Evolutionary conservation across 2,797 vertebrate genomes (phyloP), one percentile per base, ranked within the genome.

Genomic region (Okamejei kenojei): DNA sequence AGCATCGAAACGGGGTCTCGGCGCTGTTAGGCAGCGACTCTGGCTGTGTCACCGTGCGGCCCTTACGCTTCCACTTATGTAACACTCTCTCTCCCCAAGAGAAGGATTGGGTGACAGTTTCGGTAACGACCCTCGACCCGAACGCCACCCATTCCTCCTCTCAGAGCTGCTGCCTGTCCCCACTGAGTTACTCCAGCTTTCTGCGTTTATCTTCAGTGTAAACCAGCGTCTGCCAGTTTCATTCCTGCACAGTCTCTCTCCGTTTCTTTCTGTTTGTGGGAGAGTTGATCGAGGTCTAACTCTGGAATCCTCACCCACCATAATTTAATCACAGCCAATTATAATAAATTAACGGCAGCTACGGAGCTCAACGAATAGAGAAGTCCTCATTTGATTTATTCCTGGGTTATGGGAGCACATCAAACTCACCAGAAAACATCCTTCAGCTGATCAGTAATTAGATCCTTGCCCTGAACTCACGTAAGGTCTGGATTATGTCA

Each of bases 311-410:
- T 54, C 35, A n/a, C 1, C 74, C 38, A 6, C 38, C 21, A 15
- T 45, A 58, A 92, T 92, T 54, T 76, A 92, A 74, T 54, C 90
- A 76, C 71, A 8, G 90, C 38, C 90, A 92, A 76, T 92, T 92
- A 58, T 92, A 76, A 74, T 7, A 92, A n/a, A 92, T 92, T 73
- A 58, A 29, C 76, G 35, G 76, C 68, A 74, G 26, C 45, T 45
- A 8, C 54, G 38, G 38, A 76, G 71, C 35, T 54, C 26, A 54
- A 92, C 26, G 23, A 92, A 92, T 76, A 71, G 23, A 54, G 71
- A 35, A 74, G 35, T 23, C 23, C 4, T 91, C 68, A 74, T 91
- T 73, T 73, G 90, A 76, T 73, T 8, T 15, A 38, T 74, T 74
- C 21, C 23, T 73, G 90, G 35, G 38, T 29, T n/a, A 54, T 54